Conservation (phyloP, 1,140 invertebrate genomes). For the Scaptomyza pallida region DNA sequence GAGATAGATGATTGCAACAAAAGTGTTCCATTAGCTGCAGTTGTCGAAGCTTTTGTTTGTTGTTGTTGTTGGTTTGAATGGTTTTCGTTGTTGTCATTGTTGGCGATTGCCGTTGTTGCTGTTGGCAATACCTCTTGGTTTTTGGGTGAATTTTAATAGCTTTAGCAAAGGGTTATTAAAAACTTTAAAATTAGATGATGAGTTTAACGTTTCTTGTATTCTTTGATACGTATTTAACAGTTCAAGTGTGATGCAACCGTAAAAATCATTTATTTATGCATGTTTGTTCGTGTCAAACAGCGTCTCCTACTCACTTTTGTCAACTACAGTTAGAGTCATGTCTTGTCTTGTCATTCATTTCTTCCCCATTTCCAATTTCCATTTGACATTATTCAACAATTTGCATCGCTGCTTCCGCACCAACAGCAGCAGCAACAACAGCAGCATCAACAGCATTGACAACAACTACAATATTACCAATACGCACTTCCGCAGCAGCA, state of each 20-base stretch:
- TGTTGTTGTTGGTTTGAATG: not conserved
- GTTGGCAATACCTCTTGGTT: not conserved
- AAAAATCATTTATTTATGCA: no score
- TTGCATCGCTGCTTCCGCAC: constrained; percentile 72
- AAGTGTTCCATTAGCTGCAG: constrained; percentile 46
- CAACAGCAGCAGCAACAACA: constrained; percentile 32
- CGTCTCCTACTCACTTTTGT: not conserved
- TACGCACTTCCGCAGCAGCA: constrained; percentile 41
- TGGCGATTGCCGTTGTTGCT: constrained; percentile 5
- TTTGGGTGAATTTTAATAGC: constrained; percentile 2
- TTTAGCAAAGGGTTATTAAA: not conserved
- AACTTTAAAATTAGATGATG: no score
- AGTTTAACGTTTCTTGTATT: no score
- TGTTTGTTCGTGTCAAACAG: not conserved
- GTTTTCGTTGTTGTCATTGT: not conserved
- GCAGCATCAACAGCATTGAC: constrained; percentile 10
- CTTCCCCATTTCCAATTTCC: constrained; percentile 30
- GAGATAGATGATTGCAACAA: constrained; percentile 40
- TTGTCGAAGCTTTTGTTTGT: not conserved
- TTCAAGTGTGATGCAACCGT: no score
- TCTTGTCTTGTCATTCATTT: constrained; percentile 24
- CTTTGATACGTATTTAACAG: no score
- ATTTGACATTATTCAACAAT: constrained; percentile 78
- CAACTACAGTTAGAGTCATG: not conserved
- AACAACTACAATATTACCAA: constrained; percentile 15